Conservation (phyloP, 2,888 invertebrate genomes). For the Tipula helvola region DNA sequence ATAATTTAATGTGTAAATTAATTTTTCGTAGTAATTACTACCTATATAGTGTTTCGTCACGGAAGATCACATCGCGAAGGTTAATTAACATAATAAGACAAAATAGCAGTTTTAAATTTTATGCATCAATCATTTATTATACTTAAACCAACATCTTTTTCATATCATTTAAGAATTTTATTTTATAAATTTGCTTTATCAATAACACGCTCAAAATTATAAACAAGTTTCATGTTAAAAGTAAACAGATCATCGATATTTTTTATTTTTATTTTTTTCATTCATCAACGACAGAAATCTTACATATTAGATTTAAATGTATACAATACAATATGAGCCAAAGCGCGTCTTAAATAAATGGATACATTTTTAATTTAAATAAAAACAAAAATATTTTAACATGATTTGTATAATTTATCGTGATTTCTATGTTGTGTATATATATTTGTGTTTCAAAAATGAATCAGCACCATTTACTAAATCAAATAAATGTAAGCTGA, state of each 20-base stretch:
- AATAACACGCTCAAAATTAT: neutral
- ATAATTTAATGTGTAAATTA: neutral
- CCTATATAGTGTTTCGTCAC: neutral
- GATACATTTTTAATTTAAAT: neutral
- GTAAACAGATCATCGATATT: neutral
- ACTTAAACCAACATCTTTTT: neutral
- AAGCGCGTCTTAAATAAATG: neutral
- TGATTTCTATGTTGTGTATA: neutral
- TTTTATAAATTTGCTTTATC: neutral
- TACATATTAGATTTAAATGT: neutral
- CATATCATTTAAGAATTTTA: neutral
- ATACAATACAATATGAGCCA: neutral
- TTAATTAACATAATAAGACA: neutral
- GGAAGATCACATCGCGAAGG: neutral
- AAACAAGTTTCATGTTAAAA: neutral
- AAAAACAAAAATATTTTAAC: neutral
- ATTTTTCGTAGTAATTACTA: neutral
- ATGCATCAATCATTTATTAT: neutral
- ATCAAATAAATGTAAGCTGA: neutral
- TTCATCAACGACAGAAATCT: neutral
- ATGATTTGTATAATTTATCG: neutral
- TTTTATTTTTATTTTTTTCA: neutral
- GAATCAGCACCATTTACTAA: neutral
- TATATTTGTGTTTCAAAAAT: neutral
- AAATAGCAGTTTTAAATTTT: neutral